Evolutionary conservation across 1,140 invertebrate species (phyloP).

Genomic region (Xylocopa sonorina): DNA sequence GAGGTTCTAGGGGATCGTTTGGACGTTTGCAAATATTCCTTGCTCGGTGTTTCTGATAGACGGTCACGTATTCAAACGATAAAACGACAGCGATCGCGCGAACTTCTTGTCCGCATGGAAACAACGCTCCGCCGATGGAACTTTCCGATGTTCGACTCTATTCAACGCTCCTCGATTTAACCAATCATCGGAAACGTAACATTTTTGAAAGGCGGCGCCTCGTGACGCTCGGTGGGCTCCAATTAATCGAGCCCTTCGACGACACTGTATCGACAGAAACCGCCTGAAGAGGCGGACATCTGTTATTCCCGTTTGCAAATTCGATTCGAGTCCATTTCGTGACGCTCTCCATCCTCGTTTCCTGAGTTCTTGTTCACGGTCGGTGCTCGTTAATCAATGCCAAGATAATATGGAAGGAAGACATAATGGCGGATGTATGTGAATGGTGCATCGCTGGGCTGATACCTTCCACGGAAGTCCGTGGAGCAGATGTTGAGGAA

Average conservation of each 20-base stretch:
- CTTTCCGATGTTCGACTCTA: too few species aligned
- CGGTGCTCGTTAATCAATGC: slow-evolving; percentile 50
- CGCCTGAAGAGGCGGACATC: too few species aligned
- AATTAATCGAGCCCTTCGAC: background rate
- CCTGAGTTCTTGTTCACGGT: slow-evolving; percentile 47
- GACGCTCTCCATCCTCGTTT: slow-evolving; percentile 10
- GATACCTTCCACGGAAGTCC: slow-evolving; percentile 43
- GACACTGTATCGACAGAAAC: background rate
- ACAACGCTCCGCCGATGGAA: too few species aligned
- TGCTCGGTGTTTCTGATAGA: too few species aligned
- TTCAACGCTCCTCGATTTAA: too few species aligned
- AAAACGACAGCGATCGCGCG: too few species aligned
- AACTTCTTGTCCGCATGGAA: too few species aligned
- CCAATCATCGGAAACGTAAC: too few species aligned
- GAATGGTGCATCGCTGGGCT: slow-evolving; percentile 34
- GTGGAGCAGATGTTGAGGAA: slow-evolving; percentile 32
- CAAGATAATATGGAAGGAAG: slow-evolving; percentile 52
- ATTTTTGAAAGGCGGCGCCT: background rate
- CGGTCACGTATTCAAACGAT: too few species aligned
- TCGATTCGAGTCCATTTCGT: slow-evolving; percentile 47
- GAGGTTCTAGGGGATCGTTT: too few species aligned
- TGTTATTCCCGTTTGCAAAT: slow-evolving; percentile 42
- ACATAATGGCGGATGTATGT: slow-evolving; percentile 46
- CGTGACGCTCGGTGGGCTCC: background rate
- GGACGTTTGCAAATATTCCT: too few species aligned